phyloP scores from a whole-genome alignment of 2,888 invertebrate genomes.

The Taenaris catops region DNA sequence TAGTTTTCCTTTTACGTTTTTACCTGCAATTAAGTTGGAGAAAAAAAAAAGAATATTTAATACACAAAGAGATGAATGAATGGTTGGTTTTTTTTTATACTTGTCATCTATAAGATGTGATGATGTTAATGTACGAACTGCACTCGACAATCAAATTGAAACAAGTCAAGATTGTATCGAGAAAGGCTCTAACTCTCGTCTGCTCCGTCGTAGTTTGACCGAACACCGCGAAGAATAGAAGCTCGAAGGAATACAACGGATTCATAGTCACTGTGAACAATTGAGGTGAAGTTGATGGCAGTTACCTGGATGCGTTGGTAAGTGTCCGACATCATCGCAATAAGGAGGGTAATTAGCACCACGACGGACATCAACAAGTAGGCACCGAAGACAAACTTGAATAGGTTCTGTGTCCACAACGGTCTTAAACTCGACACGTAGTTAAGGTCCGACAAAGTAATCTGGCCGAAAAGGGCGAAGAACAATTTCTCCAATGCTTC shows the following conservation, averaged over 20 bases:
- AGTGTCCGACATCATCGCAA: conserved; percentile 99
- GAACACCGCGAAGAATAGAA: conserved; percentile 99
- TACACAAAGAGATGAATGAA: too few relatives aligned
- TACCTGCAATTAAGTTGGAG: too few relatives aligned
- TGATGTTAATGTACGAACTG: too few relatives aligned
- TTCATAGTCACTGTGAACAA: conserved; percentile 93
- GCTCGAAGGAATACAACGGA: conserved; percentile 96
- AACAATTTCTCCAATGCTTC: conserved; percentile 98
- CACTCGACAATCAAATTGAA: too few relatives aligned
- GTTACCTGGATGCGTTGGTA: conserved; percentile 99
- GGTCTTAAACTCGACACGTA: conserved; percentile 85
- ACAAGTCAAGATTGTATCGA: too few relatives aligned
- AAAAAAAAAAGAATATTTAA: too few relatives aligned
- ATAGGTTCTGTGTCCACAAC: conserved; percentile 91
- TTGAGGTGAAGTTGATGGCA: conserved; percentile 44
- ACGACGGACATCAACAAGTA: conserved; percentile 99
- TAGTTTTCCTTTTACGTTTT: too few relatives aligned
- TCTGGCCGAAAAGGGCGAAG: conserved; percentile 98
- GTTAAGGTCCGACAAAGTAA: conserved; percentile 91
- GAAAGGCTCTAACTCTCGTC: too few relatives aligned
- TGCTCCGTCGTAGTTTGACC: conserved; percentile 93
- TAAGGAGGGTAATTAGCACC: conserved; percentile 98
- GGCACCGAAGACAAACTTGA: conserved; percentile 96
- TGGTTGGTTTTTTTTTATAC: too few relatives aligned
- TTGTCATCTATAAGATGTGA: too few relatives aligned